Base-by-base conservation (phyloP, 1,140 invertebrate genomes). In the Philopotamus ludificatus region DNA sequence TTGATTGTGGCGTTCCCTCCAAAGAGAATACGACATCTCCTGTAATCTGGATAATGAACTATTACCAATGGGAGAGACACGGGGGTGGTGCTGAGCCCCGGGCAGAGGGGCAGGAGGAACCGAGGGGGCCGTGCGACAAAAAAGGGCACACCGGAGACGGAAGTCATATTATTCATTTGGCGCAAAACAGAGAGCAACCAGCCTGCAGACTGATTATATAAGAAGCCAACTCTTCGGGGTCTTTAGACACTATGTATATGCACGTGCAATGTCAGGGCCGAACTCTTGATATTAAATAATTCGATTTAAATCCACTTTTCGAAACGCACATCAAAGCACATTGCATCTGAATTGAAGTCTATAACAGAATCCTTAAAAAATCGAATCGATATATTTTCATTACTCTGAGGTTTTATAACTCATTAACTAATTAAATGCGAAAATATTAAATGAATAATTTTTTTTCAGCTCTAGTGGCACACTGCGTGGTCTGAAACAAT, bases 161-260 rank as follows among this genome's bases (percentile, higher is more conserved):
- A 70, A 64, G 68, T 66, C 64, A 60, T 50, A 70, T 70, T 70
- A 63, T 63, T 62, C 58, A 60, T 66, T 70, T 66, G 63, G 60
- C 60, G 53, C 60, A 62, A 54, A 70, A 66, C 42, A 65, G 53
- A 57, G 22, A 26, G 50, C 50, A 53, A 41, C 53, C 26, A 47
- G 23, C 34, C 63, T 22, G 67, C 54, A 69, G 68, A 70, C 64
- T 70, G 68, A 70, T 70, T 70, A 70, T 70, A 66, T 70, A 70
- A 70, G 68, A 70, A 70, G 68, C 68, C 68, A 70, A 66, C 59
- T 70, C 64, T 59, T 64, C 20, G 28, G 12, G 21, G 28, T 34
- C 28, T 34, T 34, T 34, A 34, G 12, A 34, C 28, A 34, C 28
- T 34, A 34, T 12, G 12, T 34, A 34, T 34, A 4, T 34, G 28